These are phyloP conservation scores for Acipenser ruthenus DNA, from an alignment of 2,797 vertebrate genomes.

Conservation along the genomic window DNA sequence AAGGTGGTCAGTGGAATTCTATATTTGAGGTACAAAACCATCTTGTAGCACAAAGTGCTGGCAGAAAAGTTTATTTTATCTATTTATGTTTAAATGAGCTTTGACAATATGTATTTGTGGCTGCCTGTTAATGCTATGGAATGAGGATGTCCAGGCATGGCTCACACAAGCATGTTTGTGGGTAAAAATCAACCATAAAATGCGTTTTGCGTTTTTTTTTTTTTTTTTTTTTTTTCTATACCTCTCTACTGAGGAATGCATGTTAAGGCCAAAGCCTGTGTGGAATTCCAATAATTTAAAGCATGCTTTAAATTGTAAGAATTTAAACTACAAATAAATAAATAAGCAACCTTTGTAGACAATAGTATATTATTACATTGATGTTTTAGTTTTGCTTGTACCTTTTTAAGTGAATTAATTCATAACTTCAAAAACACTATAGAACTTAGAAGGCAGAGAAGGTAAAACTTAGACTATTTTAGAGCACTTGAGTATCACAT, in stretches of 20 bases:
- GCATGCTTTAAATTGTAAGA: background rate
- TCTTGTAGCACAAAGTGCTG: background rate
- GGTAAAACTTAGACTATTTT: too few relatives aligned
- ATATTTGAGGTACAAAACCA: too few relatives aligned
- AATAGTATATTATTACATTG: too few relatives aligned
- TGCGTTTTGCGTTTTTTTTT: constrained; percentile 5
- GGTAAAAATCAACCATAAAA: constrained; percentile 3
- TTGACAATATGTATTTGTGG: constrained; percentile 10
- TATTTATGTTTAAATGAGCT: background rate
- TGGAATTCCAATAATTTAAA: constrained; percentile 12
- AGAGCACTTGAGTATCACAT: too few relatives aligned
- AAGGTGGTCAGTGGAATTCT: too few relatives aligned
- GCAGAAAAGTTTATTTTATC: background rate
- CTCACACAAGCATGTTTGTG: constrained; percentile 10
- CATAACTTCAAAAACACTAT: too few relatives aligned
- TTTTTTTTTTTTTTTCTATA: constrained; percentile 9
- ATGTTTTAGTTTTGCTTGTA: too few relatives aligned
- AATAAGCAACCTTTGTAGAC: too few relatives aligned
- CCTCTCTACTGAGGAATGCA: constrained; percentile 8
- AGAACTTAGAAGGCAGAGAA: too few relatives aligned
- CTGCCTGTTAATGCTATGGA: constrained; percentile 14
- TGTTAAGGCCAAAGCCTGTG: constrained; percentile 2
- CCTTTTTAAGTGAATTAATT: too few relatives aligned
- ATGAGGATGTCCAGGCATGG: constrained; percentile 3
- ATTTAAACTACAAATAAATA: too few relatives aligned